Evolutionary conservation across 1,140 invertebrate genomes (phyloP).

Genomic region (Drosophila persimilis): DNA sequence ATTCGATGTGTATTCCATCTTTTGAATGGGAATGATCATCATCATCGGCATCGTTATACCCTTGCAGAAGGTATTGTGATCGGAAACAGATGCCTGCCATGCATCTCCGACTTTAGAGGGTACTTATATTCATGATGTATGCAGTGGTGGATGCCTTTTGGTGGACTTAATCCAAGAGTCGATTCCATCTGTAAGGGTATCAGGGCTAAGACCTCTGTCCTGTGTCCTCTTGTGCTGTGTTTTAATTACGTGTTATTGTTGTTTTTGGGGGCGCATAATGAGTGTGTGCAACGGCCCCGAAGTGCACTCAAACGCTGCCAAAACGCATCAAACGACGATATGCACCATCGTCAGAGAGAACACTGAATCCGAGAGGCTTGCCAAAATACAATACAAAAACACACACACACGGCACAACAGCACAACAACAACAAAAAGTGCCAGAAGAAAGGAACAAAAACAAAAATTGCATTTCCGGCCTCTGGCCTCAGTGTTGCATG

Average conservation of each 20-base stretch:
- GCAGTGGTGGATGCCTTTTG: too few species aligned
- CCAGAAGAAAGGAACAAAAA: not conserved
- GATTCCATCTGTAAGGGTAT: too few species aligned
- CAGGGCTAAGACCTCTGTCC: not conserved
- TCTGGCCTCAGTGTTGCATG: conserved; percentile 45
- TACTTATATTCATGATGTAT: too few species aligned
- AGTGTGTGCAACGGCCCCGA: conserved; percentile 10
- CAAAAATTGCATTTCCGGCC: conserved; percentile 39
- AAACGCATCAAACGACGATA: conserved; percentile 24
- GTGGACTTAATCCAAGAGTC: too few species aligned
- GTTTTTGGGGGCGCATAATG: conserved; percentile 23
- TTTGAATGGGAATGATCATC: conserved; percentile 26
- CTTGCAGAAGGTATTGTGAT: too few species aligned
- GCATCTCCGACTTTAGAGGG: too few species aligned
- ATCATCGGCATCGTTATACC: conserved; percentile 5
- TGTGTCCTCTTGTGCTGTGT: not conserved
- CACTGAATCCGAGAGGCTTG: conserved; percentile 31
- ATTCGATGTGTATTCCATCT: conserved; percentile 28
- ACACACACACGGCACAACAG: not conserved
- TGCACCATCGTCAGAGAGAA: conserved; percentile 32
- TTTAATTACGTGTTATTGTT: conserved; percentile 48
- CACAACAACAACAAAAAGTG: conserved; percentile 5
- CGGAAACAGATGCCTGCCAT: too few species aligned
- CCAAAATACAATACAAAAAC: conserved; percentile 41
- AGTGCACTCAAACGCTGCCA: conserved; percentile 32